Conservation (phyloP, 2,113 vertebrate species). For the Pipa parva region DNA sequence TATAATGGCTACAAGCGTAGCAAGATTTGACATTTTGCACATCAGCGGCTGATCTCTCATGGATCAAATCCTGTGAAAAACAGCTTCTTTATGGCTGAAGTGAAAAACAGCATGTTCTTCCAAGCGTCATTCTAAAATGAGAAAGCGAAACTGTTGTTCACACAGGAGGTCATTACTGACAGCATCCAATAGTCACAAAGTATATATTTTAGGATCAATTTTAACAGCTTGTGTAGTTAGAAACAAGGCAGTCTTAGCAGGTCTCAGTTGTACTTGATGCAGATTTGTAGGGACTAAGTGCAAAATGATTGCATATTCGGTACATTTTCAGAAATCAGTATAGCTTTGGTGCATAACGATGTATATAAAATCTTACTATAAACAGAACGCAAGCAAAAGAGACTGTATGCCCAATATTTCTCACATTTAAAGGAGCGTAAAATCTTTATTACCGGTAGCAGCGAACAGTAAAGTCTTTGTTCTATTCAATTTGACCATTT, state of each 20-base stretch:
- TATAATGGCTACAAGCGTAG: slow-evolving; percentile 12
- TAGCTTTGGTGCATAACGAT: not conserved
- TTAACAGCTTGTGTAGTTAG: not conserved
- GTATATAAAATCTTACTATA: no score
- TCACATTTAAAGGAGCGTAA: no score
- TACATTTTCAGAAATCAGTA: not conserved
- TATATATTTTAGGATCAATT: slow-evolving; percentile 11
- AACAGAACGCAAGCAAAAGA: no score
- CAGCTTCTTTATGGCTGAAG: slow-evolving; percentile 21
- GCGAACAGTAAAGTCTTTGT: no score
- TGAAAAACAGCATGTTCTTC: slow-evolving; percentile 28
- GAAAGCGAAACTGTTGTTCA: slow-evolving; percentile 11
- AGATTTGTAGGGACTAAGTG: not conserved
- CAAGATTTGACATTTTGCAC: slow-evolving; percentile 29
- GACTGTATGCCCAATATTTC: no score
- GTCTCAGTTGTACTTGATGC: not conserved
- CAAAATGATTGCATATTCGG: not conserved
- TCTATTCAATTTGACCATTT: no score
- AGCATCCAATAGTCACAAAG: slow-evolving; percentile 6
- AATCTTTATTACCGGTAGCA: no score
- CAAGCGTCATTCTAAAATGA: slow-evolving; percentile 29
- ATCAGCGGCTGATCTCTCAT: slow-evolving; percentile 20
- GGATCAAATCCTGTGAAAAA: slow-evolving; percentile 26
- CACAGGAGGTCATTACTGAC: slow-evolving; percentile 27
- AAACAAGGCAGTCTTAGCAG: not conserved